Evolutionary conservation across 35 echinoderm and acorn worm species (phyloP), one percentile per base, ranked within the genome.

Genomic region (Strongylocentrotus purpuratus): DNA sequence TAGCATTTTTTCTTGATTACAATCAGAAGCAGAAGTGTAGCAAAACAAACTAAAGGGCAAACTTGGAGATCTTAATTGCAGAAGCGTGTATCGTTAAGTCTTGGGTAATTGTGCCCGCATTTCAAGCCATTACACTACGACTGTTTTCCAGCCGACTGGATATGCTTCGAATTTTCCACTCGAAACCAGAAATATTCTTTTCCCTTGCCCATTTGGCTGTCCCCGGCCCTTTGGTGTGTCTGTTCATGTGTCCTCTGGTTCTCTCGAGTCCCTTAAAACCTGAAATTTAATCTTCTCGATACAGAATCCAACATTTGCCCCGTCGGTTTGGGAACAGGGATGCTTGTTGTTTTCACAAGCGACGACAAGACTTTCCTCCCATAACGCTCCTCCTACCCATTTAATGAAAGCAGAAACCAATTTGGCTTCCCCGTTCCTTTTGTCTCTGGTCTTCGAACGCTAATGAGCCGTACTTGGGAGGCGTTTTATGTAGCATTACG

Each of bases 211-310:
- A 41, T 46, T 89, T 87, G n/a, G 9, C 86, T 87, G n/a, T 87
- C 32, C 33, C 50, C 65, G 20, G 65, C 4, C 65, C 65, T 78
- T 78, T 78, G 65, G 65, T 78, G 65, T 78, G 28, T 78, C 22
- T 78, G 20, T n/a, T 28, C 28, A 8, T n/a, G 65, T 78, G 65
- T 78, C 65, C 65, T n/a, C 22, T 78, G 28, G 65, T 28, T n/a
- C 65, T 78, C 28, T n/a, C 7, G 65, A 78, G 20, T 78, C 65
- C 65, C 65, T 78, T 78, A 78, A 78, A 33, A 46, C 87, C 87
- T 89, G 87, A 89, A 89, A 89, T 89, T 89, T 89, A 89, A 89
- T 89, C 87, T 33, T 89, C 87, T 46, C 87, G 87, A 89, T 89
- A 33, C 87, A 89, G 87, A 89, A 89, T 89, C 32, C 32, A 89